Evolutionary conservation across 2,113 vertebrate genomes (phyloP).

Genomic region (Platycercus adscitus): DNA sequence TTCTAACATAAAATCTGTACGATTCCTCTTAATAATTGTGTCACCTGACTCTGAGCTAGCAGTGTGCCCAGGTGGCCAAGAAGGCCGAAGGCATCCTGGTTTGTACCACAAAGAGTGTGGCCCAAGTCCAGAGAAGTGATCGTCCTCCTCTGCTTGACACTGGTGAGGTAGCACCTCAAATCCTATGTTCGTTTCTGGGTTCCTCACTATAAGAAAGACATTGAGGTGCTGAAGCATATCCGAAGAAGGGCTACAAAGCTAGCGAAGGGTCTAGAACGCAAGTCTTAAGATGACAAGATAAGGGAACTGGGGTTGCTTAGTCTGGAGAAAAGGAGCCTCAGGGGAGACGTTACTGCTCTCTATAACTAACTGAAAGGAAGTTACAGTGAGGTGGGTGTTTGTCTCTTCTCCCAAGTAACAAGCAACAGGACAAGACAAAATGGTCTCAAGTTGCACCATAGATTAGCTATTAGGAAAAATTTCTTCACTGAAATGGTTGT

Average conservation of each 20-base stretch:
- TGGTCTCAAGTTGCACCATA: background rate
- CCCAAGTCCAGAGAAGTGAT: background rate
- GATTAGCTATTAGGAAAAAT: background rate
- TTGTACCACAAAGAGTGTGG: background rate
- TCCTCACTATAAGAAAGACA: background rate
- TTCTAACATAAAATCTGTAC: background rate
- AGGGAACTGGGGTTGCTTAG: background rate
- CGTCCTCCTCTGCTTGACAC: rapidly evolving
- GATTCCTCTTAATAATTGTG: background rate
- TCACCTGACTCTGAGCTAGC: background rate
- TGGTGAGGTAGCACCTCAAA: rapidly evolving
- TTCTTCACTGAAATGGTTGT: rapidly evolving
- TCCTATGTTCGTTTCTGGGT: background rate
- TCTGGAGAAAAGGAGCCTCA: background rate
- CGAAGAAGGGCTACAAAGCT: background rate
- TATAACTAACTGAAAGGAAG: background rate
- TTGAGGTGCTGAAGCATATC: rapidly evolving
- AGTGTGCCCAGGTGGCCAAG: background rate
- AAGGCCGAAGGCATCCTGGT: background rate
- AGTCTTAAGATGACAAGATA: rapidly evolving
- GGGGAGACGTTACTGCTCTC: rapidly evolving
- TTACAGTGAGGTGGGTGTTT: rapidly evolving
- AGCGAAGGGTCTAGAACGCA: background rate
- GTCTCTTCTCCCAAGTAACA: background rate
- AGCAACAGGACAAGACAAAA: background rate